phyloP scores from a whole-genome alignment of 2,888 invertebrate species.

The Liodrosophila aerea region DNA sequence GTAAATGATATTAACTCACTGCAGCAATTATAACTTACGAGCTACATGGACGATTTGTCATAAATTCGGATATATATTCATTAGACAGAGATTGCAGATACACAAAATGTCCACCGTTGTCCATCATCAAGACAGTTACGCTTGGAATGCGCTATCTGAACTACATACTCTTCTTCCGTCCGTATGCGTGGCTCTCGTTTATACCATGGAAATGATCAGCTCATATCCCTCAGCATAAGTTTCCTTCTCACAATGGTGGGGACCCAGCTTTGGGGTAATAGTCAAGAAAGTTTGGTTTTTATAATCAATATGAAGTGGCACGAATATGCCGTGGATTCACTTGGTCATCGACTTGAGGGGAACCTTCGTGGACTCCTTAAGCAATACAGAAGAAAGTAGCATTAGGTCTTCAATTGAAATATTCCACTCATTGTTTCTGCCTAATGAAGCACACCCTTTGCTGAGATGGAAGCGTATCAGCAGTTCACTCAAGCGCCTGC shows the following conservation, averaged over 20 bases:
- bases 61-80: constrained; percentile 2
- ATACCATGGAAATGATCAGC: constrained; percentile 38
- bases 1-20: background rate
- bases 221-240: constrained; percentile 52
- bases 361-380: background rate
- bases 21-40: constrained; percentile 1
- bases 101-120: no score
- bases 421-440: no score
- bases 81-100: constrained; percentile 8
- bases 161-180: no score
- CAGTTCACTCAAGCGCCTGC: no score
- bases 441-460: no score
- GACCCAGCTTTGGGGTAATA: constrained; percentile 63
- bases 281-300: constrained; percentile 56
- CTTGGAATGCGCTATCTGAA: no score
- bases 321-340: no score
- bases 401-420: no score
- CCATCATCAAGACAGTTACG: no score
- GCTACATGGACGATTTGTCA: constrained; percentile 1
- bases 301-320: constrained; percentile 63
- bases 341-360: no score
- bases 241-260: constrained; percentile 60
- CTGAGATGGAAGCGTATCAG: no score
- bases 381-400: constrained; percentile 8
- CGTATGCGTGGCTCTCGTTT: constrained; percentile 50